Evolutionary conservation across 2,797 vertebrate genomes (phyloP).

Genomic region (Chloroceryle amazona): DNA sequence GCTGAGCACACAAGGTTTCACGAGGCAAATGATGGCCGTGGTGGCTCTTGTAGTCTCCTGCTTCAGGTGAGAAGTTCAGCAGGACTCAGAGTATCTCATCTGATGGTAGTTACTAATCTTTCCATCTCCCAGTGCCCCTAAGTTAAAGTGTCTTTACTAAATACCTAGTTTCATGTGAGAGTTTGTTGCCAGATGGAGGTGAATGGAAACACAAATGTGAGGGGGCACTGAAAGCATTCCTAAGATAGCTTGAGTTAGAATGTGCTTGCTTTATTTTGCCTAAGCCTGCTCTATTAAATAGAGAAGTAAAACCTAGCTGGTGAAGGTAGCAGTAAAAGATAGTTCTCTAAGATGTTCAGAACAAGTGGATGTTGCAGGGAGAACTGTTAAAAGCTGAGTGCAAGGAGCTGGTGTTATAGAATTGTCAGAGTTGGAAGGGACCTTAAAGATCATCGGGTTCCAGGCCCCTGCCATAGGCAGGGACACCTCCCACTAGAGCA

Average conservation of each 20-base stretch:
- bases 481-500: no score
- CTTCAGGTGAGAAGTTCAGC: neutral
- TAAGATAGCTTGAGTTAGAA: neutral
- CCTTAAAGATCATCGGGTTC: no score
- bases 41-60: neutral
- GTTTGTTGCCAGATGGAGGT: neutral
- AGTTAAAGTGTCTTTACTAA: neutral
- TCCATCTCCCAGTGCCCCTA: neutral
- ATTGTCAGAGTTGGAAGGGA: no score
- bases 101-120: neutral
- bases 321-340: neutral
- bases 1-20: neutral
- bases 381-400: neutral
- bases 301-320: neutral
- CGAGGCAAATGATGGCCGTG: fast-evolving
- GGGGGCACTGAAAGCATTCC: neutral
- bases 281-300: neutral
- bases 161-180: neutral
- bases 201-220: neutral
- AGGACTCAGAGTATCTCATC: neutral
- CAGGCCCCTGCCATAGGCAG: no score
- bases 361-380: neutral
- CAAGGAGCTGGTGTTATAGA: neutral
- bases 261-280: neutral
- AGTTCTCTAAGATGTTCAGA: neutral